These are phyloP conservation scores for Prunella strophiata DNA, from an alignment of 2,797 vertebrate species.

Conservation along the genomic window DNA sequence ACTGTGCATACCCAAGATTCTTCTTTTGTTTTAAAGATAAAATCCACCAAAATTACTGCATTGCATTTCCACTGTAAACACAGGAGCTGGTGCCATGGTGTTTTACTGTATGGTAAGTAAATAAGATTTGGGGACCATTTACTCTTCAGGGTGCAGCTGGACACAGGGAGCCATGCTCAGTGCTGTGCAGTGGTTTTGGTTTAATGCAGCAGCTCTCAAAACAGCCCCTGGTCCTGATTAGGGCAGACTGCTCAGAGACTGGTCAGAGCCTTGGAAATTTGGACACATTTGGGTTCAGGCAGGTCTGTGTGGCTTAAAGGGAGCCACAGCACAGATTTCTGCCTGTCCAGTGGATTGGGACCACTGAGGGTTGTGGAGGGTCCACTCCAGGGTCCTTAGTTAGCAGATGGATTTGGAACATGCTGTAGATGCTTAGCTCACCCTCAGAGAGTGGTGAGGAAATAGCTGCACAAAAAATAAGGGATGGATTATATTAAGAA, in stretches of 20 bases:
- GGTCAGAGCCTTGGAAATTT: neutral
- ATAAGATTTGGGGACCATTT: neutral
- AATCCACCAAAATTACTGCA: slow-evolving; percentile 68
- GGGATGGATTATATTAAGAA: neutral
- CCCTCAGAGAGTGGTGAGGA: neutral
- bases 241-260: neutral
- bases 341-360: neutral
- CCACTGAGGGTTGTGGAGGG: neutral
- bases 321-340: neutral
- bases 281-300: neutral
- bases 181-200: neutral
- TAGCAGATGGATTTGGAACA: neutral
- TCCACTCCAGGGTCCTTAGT: neutral
- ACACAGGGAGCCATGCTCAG: neutral
- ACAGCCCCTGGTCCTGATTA: neutral
- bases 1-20: slow-evolving; percentile 49
- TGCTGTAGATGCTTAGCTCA: neutral
- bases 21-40: slow-evolving; percentile 66
- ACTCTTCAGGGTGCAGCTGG: neutral
- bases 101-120: slow-evolving; percentile 76
- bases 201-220: neutral
- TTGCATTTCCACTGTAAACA: slow-evolving; percentile 81
- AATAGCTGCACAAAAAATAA: neutral
- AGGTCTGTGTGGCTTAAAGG: neutral
- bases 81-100: slow-evolving; percentile 70